Conservation (phyloP, 2,113 vertebrate species). For the Syrmaticus mikado region DNA sequence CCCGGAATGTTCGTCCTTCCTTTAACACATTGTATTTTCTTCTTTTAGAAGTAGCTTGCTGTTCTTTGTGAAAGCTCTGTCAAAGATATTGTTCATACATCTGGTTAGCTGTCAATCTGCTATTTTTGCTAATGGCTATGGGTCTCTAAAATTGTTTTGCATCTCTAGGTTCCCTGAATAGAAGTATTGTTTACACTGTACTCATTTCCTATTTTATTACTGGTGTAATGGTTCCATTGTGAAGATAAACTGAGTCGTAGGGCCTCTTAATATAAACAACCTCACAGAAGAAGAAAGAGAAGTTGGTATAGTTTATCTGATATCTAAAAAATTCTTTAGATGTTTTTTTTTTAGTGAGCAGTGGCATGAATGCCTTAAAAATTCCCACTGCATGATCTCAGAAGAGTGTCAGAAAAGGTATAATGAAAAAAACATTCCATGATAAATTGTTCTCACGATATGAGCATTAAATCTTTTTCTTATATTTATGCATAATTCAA, state of each 20-base stretch:
- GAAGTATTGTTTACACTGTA: not conserved
- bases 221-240: not conserved
- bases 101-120: constrained; percentile 43
- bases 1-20: not conserved
- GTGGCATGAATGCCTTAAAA: not conserved
- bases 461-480: not conserved
- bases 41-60: not conserved
- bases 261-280: constrained; percentile 18
- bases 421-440: not conserved
- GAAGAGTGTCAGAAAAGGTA: not conserved
- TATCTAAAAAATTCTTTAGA: constrained; percentile 15
- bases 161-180: constrained; percentile 18
- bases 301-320: constrained; percentile 24
- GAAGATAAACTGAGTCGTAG: constrained; percentile 51
- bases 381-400: not conserved
- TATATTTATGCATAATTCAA: constrained; percentile 47
- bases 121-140: constrained; percentile 55
- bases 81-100: constrained; percentile 14
- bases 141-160: constrained; percentile 42
- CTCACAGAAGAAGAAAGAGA: constrained; percentile 24
- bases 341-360: constrained; percentile 8
- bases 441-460: not conserved
- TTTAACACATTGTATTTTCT: not conserved
- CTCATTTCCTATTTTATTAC: constrained; percentile 62
- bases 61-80: constrained; percentile 4